A percentile compares a stretch with the other conserved stretches of the same genome.
Evolutionary conservation across 2,888 invertebrate species (phyloP).

Genomic region (Lydus trimaculatus): DNA sequence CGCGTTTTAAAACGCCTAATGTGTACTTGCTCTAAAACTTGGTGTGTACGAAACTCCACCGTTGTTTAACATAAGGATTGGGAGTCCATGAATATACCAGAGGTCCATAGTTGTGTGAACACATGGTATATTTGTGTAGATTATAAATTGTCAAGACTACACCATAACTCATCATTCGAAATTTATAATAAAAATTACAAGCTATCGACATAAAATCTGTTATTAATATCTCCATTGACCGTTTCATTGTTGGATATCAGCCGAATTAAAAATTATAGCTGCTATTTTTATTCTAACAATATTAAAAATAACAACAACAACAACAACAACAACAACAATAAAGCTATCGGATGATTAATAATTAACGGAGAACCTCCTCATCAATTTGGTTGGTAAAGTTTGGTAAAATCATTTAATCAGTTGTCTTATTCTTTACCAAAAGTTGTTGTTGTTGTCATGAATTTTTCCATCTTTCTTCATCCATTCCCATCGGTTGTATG

Average conservation of each 20-base stretch:
- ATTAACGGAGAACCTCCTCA: background rate
- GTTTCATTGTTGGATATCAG: background rate
- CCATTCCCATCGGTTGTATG: background rate
- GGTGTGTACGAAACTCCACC: too few species aligned
- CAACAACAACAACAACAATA: background rate
- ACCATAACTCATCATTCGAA: background rate
- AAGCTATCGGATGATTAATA: background rate
- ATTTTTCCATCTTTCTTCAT: slow-evolving; percentile 3
- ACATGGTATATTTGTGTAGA: too few species aligned
- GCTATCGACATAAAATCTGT: background rate
- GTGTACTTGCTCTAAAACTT: too few species aligned
- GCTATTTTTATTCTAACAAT: background rate
- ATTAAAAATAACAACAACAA: too few species aligned
- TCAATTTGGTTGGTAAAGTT: background rate
- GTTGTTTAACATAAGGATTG: too few species aligned
- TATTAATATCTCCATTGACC: background rate
- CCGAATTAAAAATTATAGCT: background rate
- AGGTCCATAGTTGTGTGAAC: too few species aligned
- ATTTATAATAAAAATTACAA: background rate
- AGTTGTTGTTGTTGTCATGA: background rate
- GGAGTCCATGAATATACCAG: too few species aligned
- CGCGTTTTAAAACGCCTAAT: too few species aligned
- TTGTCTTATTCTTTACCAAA: background rate
- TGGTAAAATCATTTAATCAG: background rate
- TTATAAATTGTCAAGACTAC: background rate